Percentiles rank a stretch among this genome's conserved stretches.
These are phyloP conservation scores for Plumapathes pennacea DNA, from an alignment of 92 coral and sea anemone genomes.

Conservation along the genomic window DNA sequence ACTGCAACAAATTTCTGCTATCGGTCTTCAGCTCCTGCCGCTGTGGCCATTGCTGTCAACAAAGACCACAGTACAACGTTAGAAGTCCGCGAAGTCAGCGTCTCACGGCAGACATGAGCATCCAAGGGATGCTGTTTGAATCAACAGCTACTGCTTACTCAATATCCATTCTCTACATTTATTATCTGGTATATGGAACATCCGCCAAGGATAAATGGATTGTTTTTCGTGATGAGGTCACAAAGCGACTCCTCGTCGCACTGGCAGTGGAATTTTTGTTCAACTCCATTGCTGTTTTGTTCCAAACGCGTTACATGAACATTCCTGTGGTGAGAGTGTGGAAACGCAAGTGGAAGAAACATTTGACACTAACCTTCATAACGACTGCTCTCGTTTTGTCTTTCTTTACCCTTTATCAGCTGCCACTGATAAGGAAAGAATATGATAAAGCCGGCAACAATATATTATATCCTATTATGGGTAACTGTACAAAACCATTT, in stretches of 20 bases:
- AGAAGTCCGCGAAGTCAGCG: constrained; percentile 21
- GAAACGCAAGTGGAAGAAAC: constrained; percentile 46
- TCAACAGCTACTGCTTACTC: constrained; percentile 17
- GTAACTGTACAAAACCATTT: too few relatives aligned
- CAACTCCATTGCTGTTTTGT: constrained; percentile 38
- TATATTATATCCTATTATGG: too few relatives aligned
- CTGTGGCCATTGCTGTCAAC: not conserved
- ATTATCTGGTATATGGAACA: constrained; percentile 31
- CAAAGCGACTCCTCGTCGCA: constrained; percentile 36
- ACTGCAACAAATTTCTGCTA: not conserved
- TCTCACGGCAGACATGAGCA: constrained; percentile 29
- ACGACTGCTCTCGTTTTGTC: constrained; percentile 13
- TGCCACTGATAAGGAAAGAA: constrained; percentile 5
- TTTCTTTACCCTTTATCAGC: constrained; percentile 30
- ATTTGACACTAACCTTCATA: constrained; percentile 18
- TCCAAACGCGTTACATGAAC: constrained; percentile 36
- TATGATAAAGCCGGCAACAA: too few relatives aligned
- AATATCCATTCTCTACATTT: constrained; percentile 31
- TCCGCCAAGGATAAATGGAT: constrained; percentile 5
- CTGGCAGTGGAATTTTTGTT: constrained; percentile 50
- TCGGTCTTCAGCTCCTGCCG: too few relatives aligned
- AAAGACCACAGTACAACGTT: too few relatives aligned
- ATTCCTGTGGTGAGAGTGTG: constrained; percentile 54
- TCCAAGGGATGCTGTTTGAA: constrained; percentile 26
- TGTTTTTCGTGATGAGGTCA: constrained; percentile 14